These are phyloP conservation scores for Patella vulgata DNA, from an alignment of 1,140 invertebrate species.

Conservation along the genomic window DNA sequence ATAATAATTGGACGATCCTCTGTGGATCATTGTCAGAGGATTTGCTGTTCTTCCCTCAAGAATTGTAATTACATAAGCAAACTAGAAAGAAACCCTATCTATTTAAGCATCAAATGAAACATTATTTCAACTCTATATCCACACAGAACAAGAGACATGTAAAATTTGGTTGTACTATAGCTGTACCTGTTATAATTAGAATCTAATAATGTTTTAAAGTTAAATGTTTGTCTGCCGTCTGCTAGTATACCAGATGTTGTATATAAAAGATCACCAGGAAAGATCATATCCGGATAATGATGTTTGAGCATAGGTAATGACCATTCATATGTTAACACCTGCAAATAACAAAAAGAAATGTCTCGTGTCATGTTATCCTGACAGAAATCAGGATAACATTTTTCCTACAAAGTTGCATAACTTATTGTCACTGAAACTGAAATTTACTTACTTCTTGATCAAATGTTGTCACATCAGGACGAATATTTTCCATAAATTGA, in stretches of 20 bases:
- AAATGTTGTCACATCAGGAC: constrained; percentile 56
- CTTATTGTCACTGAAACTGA: neutral
- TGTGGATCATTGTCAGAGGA: too few relatives aligned
- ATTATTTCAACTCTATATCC: too few relatives aligned
- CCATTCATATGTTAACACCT: constrained; percentile 62
- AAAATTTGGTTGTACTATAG: neutral
- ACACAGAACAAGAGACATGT: too few relatives aligned
- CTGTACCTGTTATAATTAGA: constrained; percentile 50
- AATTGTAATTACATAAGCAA: too few relatives aligned
- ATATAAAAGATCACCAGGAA: constrained; percentile 56
- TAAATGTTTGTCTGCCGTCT: constrained; percentile 53
- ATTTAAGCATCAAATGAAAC: too few relatives aligned
- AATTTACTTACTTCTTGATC: constrained; percentile 56
- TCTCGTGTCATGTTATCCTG: neutral
- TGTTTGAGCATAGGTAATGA: constrained; percentile 50
- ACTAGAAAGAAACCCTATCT: too few relatives aligned
- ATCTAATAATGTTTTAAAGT: constrained; percentile 56
- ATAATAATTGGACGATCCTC: too few relatives aligned
- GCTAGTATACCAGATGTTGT: constrained; percentile 21
- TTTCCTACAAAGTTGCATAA: neutral
- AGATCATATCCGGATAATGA: constrained; percentile 41
- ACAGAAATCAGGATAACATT: neutral
- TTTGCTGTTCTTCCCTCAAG: too few relatives aligned
- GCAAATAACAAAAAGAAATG: neutral
- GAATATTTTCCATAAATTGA: constrained; percentile 55